Evolutionary conservation across 2,888 invertebrate species (phyloP).

Genomic region (Antheraea assamensis): DNA sequence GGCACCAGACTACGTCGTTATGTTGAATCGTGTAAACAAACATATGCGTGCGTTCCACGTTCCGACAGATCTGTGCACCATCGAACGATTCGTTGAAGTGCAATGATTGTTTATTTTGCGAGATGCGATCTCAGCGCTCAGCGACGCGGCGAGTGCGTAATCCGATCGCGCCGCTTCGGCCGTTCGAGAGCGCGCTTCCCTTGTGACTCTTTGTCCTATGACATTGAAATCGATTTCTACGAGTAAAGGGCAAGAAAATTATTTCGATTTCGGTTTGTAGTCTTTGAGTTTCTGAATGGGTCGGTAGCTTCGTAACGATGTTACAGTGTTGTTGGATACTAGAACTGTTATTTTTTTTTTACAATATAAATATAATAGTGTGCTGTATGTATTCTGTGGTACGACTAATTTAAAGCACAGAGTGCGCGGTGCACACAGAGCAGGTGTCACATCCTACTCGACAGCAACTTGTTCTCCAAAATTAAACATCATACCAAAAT

Average conservation of each 20-base stretch:
- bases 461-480: not conserved
- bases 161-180: not conserved
- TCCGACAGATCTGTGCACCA: slow-evolving; percentile 12
- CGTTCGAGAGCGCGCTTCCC: slow-evolving; percentile 18
- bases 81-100: not conserved
- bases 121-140: not conserved
- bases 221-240: not conserved
- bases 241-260: not conserved
- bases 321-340: no score
- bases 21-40: not conserved
- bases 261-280: not conserved
- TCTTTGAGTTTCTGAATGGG: no score
- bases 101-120: not conserved
- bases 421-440: not conserved
- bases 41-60: not conserved
- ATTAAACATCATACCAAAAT: not conserved
- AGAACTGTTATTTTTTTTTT: no score
- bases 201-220: slow-evolving; percentile 4
- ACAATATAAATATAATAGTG: no score
- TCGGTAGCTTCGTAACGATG: no score
- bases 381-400: not conserved
- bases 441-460: not conserved
- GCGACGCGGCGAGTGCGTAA: not conserved
- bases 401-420: no score
- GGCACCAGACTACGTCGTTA: not conserved